A percentile compares a stretch with the other conserved stretches of the same genome.
Conservation (phyloP, 2,888 invertebrate genomes). For the Cylindroiulus punctatus region DNA sequence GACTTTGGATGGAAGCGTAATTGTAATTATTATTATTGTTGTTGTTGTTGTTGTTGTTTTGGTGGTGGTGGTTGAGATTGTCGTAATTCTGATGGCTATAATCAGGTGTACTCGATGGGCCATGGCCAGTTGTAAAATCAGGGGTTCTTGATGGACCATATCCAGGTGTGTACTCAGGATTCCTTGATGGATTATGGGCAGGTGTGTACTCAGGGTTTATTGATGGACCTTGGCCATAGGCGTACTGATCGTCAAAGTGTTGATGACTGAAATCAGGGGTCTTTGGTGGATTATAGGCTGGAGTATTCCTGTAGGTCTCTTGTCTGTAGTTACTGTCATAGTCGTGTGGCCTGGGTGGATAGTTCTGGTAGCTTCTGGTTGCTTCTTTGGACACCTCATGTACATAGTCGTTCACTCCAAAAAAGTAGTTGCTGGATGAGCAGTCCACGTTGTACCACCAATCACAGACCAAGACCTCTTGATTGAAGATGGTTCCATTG, state of each 20-base stretch:
- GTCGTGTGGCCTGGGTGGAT: not conserved
- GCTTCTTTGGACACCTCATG: not conserved
- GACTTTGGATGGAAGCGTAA: not conserved
- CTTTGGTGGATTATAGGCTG: not conserved
- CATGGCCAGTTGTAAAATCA: not conserved
- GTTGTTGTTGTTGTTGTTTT: too few relatives aligned
- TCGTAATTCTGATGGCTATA: slow-evolving; percentile 15
- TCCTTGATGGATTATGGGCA: not conserved
- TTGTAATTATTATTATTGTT: not conserved
- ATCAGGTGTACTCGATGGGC: not conserved
- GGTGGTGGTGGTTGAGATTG: not conserved
- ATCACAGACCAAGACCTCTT: slow-evolving; percentile 57
- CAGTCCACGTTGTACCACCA: slow-evolving; percentile 59
- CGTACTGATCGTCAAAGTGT: not conserved
- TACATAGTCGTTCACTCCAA: slow-evolving; percentile 2
- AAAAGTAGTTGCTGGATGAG: slow-evolving; percentile 47
- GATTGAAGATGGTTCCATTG: slow-evolving; percentile 58
- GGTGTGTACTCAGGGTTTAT: not conserved
- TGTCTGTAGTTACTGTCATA: not conserved
- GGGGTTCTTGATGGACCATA: not conserved
- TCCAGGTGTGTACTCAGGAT: not conserved
- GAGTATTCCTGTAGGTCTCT: not conserved
- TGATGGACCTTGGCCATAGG: not conserved
- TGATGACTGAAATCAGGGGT: not conserved
- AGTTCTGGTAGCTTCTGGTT: not conserved